Evolutionary conservation across 1,140 invertebrate genomes (phyloP), one percentile per base, ranked within the genome.

Genomic region (Aleiodes sp.): DNA sequence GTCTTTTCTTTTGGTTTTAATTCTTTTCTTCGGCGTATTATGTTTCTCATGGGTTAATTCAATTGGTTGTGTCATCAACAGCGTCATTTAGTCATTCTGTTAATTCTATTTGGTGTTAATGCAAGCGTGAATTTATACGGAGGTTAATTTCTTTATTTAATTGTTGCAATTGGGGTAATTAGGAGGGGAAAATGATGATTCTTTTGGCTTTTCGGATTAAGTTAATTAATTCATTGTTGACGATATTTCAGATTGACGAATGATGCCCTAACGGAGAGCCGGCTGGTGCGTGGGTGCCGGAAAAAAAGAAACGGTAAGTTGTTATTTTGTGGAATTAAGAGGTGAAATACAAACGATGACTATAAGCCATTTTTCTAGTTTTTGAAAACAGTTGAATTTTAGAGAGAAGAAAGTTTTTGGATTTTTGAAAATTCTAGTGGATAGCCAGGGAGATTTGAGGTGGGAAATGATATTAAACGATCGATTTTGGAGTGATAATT

Each of bases 181-280:
- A 59, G 26, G 29, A 2, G n/a, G 2, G 12, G 29, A n/a, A 24
- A 19, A 56, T 10, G 19, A n/a, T 59, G n/a, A 59, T 26, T 31
- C 2, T 12, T 29, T 59, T 33, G 31, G 31, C 1, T 24, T 29
- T 59, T 59, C n/a, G 26, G 46, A 12, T 52, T 61, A 21, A 39
- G 28, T 56, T 33, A 39, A 43, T 59, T 37, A 9, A n/a, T n/a
- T 57, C n/a, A 56, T 29, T 70, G 69, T 70, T 46, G 75, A 79
- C 71, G 69, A 68, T 78, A 62, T 81, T 79, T 7, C 72, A 84
- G 83, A 82, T 83, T 78, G 75, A 78, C 80, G 76, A 82, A 85
- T 83, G 83, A 82, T 74, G 80, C 78, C 82, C 76, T 84, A 83
- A 79, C 77, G 74, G 77, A 79, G 78, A 76, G 80, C 74, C 80